Percentiles rank a stretch among this genome's conserved stretches.
Evolutionary conservation across 2,888 invertebrate genomes (phyloP).

Genomic region (Cerastis leucographa): DNA sequence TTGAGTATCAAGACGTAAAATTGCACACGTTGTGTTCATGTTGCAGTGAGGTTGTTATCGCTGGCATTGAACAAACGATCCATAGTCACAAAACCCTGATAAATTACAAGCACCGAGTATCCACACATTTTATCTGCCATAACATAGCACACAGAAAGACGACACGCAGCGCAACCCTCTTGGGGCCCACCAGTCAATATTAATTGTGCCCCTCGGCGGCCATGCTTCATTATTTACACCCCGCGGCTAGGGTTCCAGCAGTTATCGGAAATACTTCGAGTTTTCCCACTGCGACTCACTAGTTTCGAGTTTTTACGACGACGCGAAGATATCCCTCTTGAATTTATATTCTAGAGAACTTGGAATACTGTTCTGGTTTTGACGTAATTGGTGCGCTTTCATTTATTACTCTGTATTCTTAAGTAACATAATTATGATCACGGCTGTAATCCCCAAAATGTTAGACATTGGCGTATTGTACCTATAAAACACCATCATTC

Average conservation of each 20-base stretch:
- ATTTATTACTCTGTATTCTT: neutral
- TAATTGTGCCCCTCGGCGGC: slow-evolving; percentile 68
- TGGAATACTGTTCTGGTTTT: neutral
- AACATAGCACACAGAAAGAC: slow-evolving; percentile 30
- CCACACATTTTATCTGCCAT: slow-evolving; percentile 34
- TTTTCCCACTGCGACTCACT: slow-evolving; percentile 56
- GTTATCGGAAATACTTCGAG: slow-evolving; percentile 58
- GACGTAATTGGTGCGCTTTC: neutral
- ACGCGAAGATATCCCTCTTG: slow-evolving; percentile 7
- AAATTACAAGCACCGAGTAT: neutral
- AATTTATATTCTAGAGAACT: slow-evolving; percentile 11
- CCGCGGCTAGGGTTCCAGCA: slow-evolving; percentile 40
- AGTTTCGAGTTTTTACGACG: slow-evolving; percentile 41
- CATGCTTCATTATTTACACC: slow-evolving; percentile 66
- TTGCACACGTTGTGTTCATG: slow-evolving; percentile 28
- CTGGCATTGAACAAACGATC: neutral
- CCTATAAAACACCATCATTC: too few relatives aligned
- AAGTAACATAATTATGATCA: neutral
- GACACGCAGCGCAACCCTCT: slow-evolving; percentile 46
- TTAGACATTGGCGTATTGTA: too few relatives aligned
- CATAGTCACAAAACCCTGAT: neutral
- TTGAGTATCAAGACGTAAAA: slow-evolving; percentile 20
- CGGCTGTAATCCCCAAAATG: neutral
- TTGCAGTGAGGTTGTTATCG: neutral
- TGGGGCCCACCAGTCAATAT: slow-evolving; percentile 64